Evolutionary conservation across 2,888 invertebrate species (phyloP), one percentile per base, ranked within the genome.

Genomic region (Papilio demoleus): DNA sequence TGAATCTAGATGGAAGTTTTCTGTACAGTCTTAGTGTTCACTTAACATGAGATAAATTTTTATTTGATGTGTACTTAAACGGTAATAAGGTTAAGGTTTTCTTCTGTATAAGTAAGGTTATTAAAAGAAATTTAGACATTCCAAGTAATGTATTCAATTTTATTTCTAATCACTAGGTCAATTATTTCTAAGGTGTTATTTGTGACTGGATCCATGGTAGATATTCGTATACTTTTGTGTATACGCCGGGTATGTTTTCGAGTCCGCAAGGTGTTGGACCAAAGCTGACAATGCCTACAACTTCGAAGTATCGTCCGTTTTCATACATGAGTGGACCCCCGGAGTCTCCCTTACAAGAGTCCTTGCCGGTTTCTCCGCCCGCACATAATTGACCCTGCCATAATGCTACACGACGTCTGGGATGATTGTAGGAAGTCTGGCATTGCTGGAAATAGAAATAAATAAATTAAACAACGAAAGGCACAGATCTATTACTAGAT

Each of bases 311-410:
- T 9, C 76, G 76, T 5, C 74, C 77, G 24, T 80, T 82, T 9
- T 86, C 79, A 12, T 79, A 80, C 92, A 94, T 94, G 2, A 95
- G 85, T 0, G 95, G 95, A 0, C 95, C 95, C 0, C 95, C 95
- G 38, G 94, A 94, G 76, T 95, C 95, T 0, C 95, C 95, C 47
- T 88, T 82, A 75, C 95, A 95, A 0, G 95, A 93, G 80, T 95
- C 95, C 73, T 90, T 90, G 1, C 93, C 93, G 19, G 76, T 80
- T 56, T 85, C 84, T 0, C 95, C 95, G 0, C 95, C 95, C 0
- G 94, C 94, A 79, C 95, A 95, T 2, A 95, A 68, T 69, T 87
- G 87, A 2, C 80, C 76, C 0, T 72, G 68, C 82, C 82, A 83
- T 9, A 88, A 65, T 0, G 73, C 22, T 0, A 84, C 70, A n/a